These are phyloP conservation scores for Phylloscopus whistleri DNA, from an alignment of 2,113 vertebrate species.

Conservation along the genomic window DNA sequence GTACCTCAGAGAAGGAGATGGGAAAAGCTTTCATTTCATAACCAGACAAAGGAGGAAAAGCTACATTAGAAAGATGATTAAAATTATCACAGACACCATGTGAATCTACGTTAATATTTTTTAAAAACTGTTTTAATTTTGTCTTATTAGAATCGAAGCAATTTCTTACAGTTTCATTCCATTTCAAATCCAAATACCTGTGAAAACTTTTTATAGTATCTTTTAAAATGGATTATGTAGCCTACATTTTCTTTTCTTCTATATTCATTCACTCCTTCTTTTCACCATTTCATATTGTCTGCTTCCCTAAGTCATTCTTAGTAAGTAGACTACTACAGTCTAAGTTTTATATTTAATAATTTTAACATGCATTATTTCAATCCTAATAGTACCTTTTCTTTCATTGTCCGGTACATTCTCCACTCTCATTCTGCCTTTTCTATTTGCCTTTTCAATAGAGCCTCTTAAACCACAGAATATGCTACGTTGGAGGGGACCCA, in stretches of 20 bases:
- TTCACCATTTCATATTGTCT: background rate
- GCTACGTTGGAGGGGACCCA: background rate
- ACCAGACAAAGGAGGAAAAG: background rate
- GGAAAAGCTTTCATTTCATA: background rate
- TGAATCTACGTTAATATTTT: background rate
- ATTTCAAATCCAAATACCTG: background rate
- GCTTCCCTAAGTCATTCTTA: background rate
- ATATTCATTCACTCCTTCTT: background rate
- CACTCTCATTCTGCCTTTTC: background rate
- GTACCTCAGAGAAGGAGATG: background rate
- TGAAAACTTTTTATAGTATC: background rate
- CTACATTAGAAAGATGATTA: background rate
- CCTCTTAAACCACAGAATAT: background rate
- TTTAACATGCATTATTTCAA: background rate
- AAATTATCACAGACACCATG: background rate
- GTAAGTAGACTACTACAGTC: background rate
- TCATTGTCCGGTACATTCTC: background rate
- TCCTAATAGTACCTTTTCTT: background rate
- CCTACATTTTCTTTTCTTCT: background rate
- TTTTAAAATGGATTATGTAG: background rate
- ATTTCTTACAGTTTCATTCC: background rate
- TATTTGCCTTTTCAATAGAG: background rate
- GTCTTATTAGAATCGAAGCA: background rate
- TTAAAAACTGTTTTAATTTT: background rate
- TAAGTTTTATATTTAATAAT: background rate